phyloP scores from a whole-genome alignment of 2,888 invertebrate species.

The Rotaria socialis region DNA sequence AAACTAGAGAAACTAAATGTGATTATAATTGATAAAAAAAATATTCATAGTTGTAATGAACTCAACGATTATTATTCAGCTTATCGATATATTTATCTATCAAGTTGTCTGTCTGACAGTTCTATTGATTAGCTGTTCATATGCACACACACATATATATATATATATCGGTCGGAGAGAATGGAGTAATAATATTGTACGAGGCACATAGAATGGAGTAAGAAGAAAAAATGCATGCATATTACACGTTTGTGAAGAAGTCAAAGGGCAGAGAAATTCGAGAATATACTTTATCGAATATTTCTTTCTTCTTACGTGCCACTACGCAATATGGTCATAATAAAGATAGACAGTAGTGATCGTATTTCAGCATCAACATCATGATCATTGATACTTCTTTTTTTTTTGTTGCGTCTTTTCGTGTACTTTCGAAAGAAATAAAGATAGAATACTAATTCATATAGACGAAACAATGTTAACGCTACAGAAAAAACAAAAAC shows the following conservation, averaged over 20 bases:
- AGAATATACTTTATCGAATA: background rate
- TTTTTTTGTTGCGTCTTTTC: background rate
- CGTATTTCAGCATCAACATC: background rate
- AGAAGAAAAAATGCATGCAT: background rate
- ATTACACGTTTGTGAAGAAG: background rate
- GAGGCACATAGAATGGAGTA: background rate
- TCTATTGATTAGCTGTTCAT: background rate
- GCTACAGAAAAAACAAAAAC: background rate
- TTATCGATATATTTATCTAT: background rate
- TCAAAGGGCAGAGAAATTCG: background rate
- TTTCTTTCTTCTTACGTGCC: background rate
- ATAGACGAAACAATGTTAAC: background rate
- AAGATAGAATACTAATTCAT: background rate
- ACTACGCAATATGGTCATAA: background rate
- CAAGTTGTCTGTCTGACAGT: background rate
- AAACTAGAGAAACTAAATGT: background rate
- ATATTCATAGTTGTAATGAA: background rate
- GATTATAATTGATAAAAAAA: too few relatives aligned
- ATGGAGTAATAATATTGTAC: background rate
- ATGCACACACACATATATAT: too few relatives aligned
- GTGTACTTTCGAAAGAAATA: background rate
- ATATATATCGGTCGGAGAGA: background rate
- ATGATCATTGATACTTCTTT: slow-evolving; percentile 5
- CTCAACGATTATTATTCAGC: background rate
- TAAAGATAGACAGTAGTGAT: background rate